These are phyloP conservation scores for Drosophila ananassae DNA, from an alignment of 1,140 invertebrate species.

Conservation along the genomic window DNA sequence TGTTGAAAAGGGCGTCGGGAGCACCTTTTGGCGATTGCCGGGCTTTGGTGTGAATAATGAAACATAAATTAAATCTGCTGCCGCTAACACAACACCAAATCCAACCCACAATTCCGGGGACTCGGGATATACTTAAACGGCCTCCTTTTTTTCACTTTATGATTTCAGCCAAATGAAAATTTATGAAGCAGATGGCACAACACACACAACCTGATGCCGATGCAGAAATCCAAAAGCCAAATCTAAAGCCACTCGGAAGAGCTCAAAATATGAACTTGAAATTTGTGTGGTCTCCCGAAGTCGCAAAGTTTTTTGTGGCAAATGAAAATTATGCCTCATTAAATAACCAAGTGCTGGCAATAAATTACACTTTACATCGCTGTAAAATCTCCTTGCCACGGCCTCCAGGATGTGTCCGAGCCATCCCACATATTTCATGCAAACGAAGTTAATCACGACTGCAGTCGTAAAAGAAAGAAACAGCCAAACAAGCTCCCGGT, in stretches of 20 bases:
- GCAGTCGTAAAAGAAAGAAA: conserved; percentile 26
- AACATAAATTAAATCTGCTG: conserved; percentile 59
- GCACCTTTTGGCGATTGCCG: conserved; percentile 52
- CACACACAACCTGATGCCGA: conserved; percentile 28
- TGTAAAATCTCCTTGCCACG: not conserved
- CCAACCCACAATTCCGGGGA: conserved; percentile 38
- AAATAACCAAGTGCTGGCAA: conserved; percentile 40
- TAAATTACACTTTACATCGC: conserved; percentile 58
- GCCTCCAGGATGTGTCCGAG: not conserved
- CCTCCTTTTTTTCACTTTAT: conserved; percentile 43
- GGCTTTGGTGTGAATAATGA: conserved; percentile 55
- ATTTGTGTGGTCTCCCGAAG: conserved; percentile 20
- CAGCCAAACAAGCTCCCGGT: not conserved
- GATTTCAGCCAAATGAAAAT: conserved; percentile 71
- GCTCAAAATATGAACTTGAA: conserved; percentile 58
- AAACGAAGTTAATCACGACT: conserved; percentile 43
- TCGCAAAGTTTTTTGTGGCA: conserved; percentile 59
- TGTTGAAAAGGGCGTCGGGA: conserved; percentile 41
- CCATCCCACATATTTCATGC: conserved; percentile 22
- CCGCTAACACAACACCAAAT: conserved; percentile 29
- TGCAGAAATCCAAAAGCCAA: conserved; percentile 21
- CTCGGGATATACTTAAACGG: conserved; percentile 45
- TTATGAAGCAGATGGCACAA: conserved; percentile 63
- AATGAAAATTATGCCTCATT: conserved; percentile 76
- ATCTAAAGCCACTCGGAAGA: conserved; percentile 37